Base-by-base conservation (phyloP, 1,140 invertebrate genomes). In the Archivesica marissinica region DNA sequence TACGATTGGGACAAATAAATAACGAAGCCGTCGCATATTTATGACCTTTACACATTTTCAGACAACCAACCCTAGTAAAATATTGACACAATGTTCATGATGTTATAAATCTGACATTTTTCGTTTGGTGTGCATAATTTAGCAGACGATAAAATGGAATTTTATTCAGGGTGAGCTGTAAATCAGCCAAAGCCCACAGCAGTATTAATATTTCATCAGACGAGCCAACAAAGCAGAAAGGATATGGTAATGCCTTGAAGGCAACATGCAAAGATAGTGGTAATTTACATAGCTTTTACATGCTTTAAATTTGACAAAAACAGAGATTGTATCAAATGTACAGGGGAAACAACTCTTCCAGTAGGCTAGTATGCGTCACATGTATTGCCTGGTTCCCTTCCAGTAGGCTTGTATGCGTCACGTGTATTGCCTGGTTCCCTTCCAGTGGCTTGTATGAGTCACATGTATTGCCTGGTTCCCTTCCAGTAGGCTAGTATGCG, bases 181-280 rank as follows among this genome's bases (percentile, higher is more conserved):
- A 70, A 70, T 70, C 30, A 68, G 30, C 33, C 17, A 4, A 33
- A n/a, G 64, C 9, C 64, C 9, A 28, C 33, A 33, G 66, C n/a
- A 23, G 20, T 23, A 70, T 70, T 70, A 70, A 70, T 70, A 70
- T 70, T 70, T 70, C 38, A 70, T 70, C 11, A 70, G 38, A 64
- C 33, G 20, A 38, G 66, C 66, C 30, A 70, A 23, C 30, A 70
- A 39, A 38, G 20, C 66, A 70, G 66, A 30, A 33, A 38, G 59
- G 23, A 70, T 70, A 41, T 33, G 3, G 38, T 23, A 17, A 70
- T 23, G 66, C 44, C 9, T 30, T 17, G 30, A 23, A 2, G 66
- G 44, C 33, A 70, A 38, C 35, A 38, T 25, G 44, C 17, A 20
- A 23, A 20, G 59, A 64, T 64, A 64, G 25, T 64, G 28, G 59